These are phyloP conservation scores for Ectemnius lituratus DNA, from an alignment of 2,888 invertebrate genomes.

Conservation along the genomic window DNA sequence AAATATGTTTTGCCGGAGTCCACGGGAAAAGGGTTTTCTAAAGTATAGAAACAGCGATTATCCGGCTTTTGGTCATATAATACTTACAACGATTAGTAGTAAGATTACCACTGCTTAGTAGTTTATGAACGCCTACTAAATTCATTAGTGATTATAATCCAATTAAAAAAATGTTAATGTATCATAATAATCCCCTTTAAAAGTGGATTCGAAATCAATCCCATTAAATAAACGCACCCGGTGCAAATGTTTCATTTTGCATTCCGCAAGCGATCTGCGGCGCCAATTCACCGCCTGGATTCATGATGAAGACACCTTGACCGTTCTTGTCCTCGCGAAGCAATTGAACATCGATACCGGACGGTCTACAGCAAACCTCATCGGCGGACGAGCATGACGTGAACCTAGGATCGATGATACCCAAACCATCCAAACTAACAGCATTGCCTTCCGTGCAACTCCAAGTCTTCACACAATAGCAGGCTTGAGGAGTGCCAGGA, in stretches of 20 bases:
- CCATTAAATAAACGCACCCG: constrained; percentile 49
- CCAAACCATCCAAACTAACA: constrained; percentile 61
- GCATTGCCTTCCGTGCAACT: constrained; percentile 62
- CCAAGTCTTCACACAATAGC: constrained; percentile 67
- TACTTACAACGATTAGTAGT: no score
- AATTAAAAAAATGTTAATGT: not conserved
- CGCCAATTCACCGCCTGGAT: constrained; percentile 15
- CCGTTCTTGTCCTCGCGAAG: not conserved
- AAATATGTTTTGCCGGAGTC: constrained; percentile 84
- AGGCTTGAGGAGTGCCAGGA: constrained; percentile 67
- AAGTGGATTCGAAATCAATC: not conserved
- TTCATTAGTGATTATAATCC: not conserved
- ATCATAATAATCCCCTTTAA: not conserved
- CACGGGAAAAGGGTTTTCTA: constrained; percentile 80
- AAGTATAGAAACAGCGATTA: constrained; percentile 5
- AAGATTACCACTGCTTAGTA: no score
- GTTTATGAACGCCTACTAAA: no score
- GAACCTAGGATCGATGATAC: constrained; percentile 71
- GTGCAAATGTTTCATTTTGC: constrained; percentile 55
- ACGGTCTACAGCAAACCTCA: constrained; percentile 70
- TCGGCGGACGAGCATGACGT: constrained; percentile 67
- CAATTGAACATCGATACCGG: not conserved
- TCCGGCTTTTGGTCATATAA: not conserved
- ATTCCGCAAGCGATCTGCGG: constrained; percentile 60
- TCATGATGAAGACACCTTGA: constrained; percentile 23